These are phyloP conservation scores for Hippopotamus amphibius DNA, from an alignment of 2,113 vertebrate genomes.

Conservation along the genomic window DNA sequence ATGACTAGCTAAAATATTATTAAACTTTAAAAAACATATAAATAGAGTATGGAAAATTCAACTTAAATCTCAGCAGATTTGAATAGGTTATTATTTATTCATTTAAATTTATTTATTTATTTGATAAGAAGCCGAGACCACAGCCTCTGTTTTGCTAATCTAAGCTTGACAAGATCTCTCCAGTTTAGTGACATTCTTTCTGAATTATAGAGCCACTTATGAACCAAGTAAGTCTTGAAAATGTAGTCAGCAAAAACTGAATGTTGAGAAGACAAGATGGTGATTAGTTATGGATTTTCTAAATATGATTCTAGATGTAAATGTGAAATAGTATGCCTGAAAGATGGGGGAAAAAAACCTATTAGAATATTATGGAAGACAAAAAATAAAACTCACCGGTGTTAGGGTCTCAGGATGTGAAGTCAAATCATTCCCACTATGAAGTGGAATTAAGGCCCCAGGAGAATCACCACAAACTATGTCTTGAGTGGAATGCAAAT, in stretches of 20 bases:
- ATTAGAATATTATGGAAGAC: constrained; percentile 1
- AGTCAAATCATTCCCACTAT: constrained; percentile 47
- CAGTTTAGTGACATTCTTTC: constrained; percentile 3
- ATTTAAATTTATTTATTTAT: background rate
- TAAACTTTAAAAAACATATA: background rate
- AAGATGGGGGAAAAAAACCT: background rate
- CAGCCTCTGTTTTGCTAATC: background rate
- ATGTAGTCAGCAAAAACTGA: background rate
- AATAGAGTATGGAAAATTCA: background rate
- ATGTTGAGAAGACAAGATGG: background rate
- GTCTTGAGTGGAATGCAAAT: constrained; percentile 57
- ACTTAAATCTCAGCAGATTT: background rate
- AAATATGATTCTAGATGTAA: background rate
- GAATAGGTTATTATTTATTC: background rate
- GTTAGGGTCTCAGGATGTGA: constrained; percentile 63
- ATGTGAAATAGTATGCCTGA: background rate
- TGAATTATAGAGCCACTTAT: constrained; percentile 7
- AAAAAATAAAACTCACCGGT: constrained; percentile 70
- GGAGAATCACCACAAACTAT: constrained; percentile 56
- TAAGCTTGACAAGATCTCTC: background rate
- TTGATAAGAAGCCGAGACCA: background rate
- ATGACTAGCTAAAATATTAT: background rate
- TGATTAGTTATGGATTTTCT: background rate
- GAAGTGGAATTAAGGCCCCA: constrained; percentile 67
- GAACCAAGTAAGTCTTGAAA: constrained; percentile 27